A percentile compares a stretch with the other conserved stretches of the same genome.
phyloP scores from a whole-genome alignment of 2,888 invertebrate species.

The Catocala nupta region DNA sequence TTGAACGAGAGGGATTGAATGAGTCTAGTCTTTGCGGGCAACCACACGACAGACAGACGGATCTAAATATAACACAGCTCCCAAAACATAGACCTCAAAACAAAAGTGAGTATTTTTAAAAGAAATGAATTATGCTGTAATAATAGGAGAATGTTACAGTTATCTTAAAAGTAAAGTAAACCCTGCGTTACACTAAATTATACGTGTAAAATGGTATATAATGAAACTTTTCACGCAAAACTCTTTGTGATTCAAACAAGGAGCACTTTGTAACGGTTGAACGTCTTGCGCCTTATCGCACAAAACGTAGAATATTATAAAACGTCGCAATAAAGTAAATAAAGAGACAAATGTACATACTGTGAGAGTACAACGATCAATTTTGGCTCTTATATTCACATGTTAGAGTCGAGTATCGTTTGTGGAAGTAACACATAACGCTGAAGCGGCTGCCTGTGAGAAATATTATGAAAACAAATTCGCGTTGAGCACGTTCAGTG shows the following conservation, averaged over 20 bases:
- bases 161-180: slow-evolving; percentile 9
- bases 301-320: slow-evolving; percentile 84
- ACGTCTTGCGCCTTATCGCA: slow-evolving; percentile 77
- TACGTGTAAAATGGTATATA: slow-evolving; percentile 21
- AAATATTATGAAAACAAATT: slow-evolving; percentile 87
- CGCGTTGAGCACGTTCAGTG: slow-evolving; percentile 84
- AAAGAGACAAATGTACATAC: slow-evolving; percentile 80
- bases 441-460: slow-evolving; percentile 65
- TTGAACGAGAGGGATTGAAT: slow-evolving; percentile 14
- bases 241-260: slow-evolving; percentile 67
- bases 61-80: slow-evolving; percentile 2
- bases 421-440: slow-evolving; percentile 64
- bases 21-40: slow-evolving; percentile 16
- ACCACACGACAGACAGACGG: slow-evolving; percentile 9
- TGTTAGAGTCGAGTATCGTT: slow-evolving; percentile 58
- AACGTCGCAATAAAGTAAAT: slow-evolving; percentile 85
- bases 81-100: neutral
- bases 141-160: slow-evolving; percentile 11
- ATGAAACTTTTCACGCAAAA: slow-evolving; percentile 48
- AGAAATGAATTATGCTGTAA: slow-evolving; percentile 5
- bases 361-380: slow-evolving; percentile 46
- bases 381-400: slow-evolving; percentile 53
- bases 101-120: neutral
- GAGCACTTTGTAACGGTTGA: slow-evolving; percentile 76
- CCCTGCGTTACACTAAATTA: slow-evolving; percentile 12